phyloP scores from a whole-genome alignment of 2,113 vertebrate genomes.

The Notechis scutatus region DNA sequence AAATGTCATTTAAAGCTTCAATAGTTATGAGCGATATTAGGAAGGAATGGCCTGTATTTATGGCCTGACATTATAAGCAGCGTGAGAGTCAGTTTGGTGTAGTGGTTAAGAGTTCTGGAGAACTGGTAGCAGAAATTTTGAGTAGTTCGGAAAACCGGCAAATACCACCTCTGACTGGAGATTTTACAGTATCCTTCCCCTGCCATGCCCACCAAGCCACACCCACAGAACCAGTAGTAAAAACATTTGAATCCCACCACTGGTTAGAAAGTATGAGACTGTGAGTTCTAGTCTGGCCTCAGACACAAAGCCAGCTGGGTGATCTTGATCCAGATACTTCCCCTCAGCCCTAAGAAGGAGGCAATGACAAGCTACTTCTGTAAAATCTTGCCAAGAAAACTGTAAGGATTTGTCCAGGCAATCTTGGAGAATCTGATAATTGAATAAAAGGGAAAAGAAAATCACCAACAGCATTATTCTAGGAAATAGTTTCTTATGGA shows the following conservation, averaged over 20 bases:
- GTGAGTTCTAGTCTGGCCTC: neutral
- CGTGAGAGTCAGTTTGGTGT: neutral
- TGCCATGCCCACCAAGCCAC: no score
- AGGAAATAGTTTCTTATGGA: neutral
- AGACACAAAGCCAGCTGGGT: neutral
- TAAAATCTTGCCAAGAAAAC: neutral
- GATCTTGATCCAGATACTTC: neutral
- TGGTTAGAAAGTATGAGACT: neutral
- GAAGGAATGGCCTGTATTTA: neutral
- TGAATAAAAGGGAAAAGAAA: neutral
- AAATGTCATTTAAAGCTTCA: neutral
- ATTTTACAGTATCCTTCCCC: no score
- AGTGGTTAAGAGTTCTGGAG: neutral
- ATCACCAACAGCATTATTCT: neutral
- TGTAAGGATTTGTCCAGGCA: neutral
- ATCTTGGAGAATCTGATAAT: neutral
- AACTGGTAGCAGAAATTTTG: no score
- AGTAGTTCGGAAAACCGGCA: no score
- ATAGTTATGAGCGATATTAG: neutral
- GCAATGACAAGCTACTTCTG: neutral
- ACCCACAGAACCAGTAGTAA: no score
- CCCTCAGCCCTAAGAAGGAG: neutral
- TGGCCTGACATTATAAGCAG: no score
- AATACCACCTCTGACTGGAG: no score
- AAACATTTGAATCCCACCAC: no score